A percentile compares a stretch with the other conserved stretches of the same genome.
phyloP scores from a whole-genome alignment of 2,797 vertebrate genomes.

The Diceros bicornis region DNA sequence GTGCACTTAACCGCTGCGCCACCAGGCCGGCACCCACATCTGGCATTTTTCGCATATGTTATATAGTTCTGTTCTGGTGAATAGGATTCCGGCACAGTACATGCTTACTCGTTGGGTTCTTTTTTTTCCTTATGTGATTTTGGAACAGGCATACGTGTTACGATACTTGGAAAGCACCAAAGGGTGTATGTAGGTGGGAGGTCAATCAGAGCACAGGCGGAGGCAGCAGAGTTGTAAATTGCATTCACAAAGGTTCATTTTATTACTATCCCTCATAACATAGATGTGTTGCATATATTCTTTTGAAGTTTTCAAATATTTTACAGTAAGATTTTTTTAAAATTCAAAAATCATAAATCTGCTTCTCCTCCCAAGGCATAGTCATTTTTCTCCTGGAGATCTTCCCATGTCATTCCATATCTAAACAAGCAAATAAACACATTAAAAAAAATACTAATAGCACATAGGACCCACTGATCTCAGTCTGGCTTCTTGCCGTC shows the following conservation, averaged over 20 bases:
- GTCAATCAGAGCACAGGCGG: neutral
- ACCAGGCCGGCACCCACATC: too few relatives aligned
- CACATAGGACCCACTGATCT: neutral
- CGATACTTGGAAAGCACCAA: neutral
- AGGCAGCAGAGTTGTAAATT: neutral
- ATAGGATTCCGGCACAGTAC: neutral
- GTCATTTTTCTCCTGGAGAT: neutral
- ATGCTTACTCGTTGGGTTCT: neutral
- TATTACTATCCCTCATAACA: neutral
- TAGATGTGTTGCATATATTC: rapidly evolving
- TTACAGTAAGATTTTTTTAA: neutral
- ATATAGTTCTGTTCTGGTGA: neutral
- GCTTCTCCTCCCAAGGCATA: neutral
- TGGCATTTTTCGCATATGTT: neutral
- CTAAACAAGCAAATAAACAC: neutral
- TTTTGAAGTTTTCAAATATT: neutral
- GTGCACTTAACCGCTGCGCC: too few relatives aligned
- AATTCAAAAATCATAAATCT: neutral
- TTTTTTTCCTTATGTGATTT: rapidly evolving
- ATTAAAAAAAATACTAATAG: neutral
- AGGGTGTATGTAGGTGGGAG: rapidly evolving
- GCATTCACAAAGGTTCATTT: neutral
- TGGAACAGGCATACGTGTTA: neutral
- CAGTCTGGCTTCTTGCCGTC: neutral
- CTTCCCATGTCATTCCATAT: neutral